Conservation (phyloP, 2,113 vertebrate species). For the Nannospalax galili region DNA sequence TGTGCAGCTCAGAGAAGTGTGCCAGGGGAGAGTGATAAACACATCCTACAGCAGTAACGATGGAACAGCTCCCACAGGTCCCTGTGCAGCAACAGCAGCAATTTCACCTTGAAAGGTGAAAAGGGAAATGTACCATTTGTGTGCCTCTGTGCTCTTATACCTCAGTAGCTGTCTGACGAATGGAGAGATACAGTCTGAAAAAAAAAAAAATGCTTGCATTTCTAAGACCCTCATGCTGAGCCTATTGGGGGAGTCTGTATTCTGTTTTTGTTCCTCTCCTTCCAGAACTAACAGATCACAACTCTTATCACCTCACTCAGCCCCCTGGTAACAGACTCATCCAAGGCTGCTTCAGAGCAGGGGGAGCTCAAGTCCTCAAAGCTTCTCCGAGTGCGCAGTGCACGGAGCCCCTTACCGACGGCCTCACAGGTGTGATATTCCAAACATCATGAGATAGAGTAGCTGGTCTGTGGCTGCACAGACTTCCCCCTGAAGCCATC, state of each 20-base stretch:
- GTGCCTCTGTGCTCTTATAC: slow-evolving; percentile 35
- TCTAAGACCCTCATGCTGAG: slow-evolving; percentile 29
- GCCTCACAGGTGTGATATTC: neutral
- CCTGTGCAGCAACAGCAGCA: slow-evolving; percentile 14
- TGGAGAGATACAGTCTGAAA: neutral
- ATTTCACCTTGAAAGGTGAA: slow-evolving; percentile 55
- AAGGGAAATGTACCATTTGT: slow-evolving; percentile 46
- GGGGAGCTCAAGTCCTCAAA: neutral
- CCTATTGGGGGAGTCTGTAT: slow-evolving; percentile 33
- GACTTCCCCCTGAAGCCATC: slow-evolving; percentile 2
- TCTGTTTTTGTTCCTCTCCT: slow-evolving; percentile 45
- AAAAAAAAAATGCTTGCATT: slow-evolving; percentile 6
- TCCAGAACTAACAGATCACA: slow-evolving; percentile 36
- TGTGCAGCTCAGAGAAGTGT: slow-evolving; percentile 55
- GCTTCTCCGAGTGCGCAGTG: neutral
- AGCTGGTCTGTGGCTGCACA: neutral
- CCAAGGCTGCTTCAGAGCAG: neutral
- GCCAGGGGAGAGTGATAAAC: slow-evolving; percentile 63
- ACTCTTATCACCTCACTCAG: slow-evolving; percentile 26
- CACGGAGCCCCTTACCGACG: neutral
- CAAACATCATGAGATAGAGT: neutral
- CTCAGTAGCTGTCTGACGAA: slow-evolving; percentile 43
- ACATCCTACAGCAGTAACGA: slow-evolving; percentile 7
- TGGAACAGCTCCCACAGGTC: slow-evolving; percentile 15
- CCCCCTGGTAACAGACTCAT: neutral